phyloP scores from a whole-genome alignment of 2,113 vertebrate genomes.

The Hypomesus transpacificus region DNA sequence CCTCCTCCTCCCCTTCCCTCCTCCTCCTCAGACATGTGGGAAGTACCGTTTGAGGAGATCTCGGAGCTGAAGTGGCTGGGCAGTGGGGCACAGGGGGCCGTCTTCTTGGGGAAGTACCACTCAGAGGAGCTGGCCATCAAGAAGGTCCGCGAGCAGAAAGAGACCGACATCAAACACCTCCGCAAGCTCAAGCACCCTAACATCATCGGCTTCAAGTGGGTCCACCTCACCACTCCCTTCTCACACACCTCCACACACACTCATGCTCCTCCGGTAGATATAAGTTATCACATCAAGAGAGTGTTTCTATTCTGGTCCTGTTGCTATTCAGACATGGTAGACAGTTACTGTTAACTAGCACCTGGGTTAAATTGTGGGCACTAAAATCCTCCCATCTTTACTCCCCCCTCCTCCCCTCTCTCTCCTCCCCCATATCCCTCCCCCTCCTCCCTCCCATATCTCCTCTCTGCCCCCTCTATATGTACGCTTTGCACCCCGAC shows the following conservation, averaged over 20 bases:
- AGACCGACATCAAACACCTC: conserved; percentile 97
- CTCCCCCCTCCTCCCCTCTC: neutral
- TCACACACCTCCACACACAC: too few relatives aligned
- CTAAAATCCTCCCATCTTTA: neutral
- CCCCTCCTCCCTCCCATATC: neutral
- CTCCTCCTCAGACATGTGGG: conserved; percentile 85
- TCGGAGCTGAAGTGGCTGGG: conserved; percentile 98
- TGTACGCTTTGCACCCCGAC: too few relatives aligned
- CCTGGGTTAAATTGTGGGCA: too few relatives aligned
- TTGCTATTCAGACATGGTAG: too few relatives aligned
- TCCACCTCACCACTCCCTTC: conserved; percentile 13
- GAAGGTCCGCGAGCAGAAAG: conserved; percentile 97
- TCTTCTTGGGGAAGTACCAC: conserved; percentile 93
- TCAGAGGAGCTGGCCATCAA: conserved; percentile 98
- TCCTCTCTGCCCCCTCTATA: neutral
- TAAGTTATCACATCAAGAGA: too few relatives aligned
- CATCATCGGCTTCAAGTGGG: conserved; percentile 98
- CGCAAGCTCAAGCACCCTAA: conserved; percentile 96
- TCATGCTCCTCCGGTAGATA: too few relatives aligned
- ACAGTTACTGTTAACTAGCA: too few relatives aligned
- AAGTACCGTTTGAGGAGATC: conserved; percentile 97
- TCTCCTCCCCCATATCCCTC: neutral
- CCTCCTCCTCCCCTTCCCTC: too few relatives aligned
- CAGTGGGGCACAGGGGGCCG: conserved; percentile 93
- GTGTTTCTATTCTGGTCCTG: too few relatives aligned